Evolutionary conservation across 1,140 invertebrate species (phyloP), one percentile per base, ranked within the genome.

Genomic region (Drosophila kurseongensis): DNA sequence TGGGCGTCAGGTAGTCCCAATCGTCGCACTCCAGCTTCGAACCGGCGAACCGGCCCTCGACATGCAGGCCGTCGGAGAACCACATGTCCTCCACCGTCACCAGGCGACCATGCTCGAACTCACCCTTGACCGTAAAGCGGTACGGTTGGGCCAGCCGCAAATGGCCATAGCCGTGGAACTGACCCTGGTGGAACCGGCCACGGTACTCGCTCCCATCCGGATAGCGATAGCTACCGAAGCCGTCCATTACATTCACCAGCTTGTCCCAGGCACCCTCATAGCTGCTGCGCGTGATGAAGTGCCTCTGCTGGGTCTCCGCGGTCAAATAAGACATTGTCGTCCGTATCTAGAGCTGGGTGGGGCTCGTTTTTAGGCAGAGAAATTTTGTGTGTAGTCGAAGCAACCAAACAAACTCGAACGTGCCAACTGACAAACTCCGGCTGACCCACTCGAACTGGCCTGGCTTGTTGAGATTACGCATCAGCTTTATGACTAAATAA

Each of bases 121-220:
- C 61, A 0, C 88, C 88, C 47, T 88, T 81, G 14, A 91, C 61
- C 18, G 88, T 91, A n/a, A 84, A 81, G 5, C 68, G 55, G 52
- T 84, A 81, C 2, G 88, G 88, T 7, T 71, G 54, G 0, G 83
- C 40, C n/a, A 91, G 47, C 5, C 71, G 72, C 27, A 91, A 8
- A 5, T 91, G 88, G 0, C 88, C 88, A 27, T 50, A 81, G 18
- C 88, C 88, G 54, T 91, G 88, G 47, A 91, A 91, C 32, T 76
- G 76, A 4, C 88, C 88, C 0, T 56, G 42, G 0, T 56, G 23
- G 13, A 91, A 91, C 3, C 71, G 38, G 0, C 88, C 88, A 1
- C 83, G 88, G 51, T 91, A 91, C 52, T 89, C 88, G 44, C 71
- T 91, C 23, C 89, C 88, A 65, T 91, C 88, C 18, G 88, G 88